Evolutionary conservation across 2,797 vertebrate species (phyloP), one percentile per base, ranked within the genome.

Genomic region (Heterohyrax brucei): DNA sequence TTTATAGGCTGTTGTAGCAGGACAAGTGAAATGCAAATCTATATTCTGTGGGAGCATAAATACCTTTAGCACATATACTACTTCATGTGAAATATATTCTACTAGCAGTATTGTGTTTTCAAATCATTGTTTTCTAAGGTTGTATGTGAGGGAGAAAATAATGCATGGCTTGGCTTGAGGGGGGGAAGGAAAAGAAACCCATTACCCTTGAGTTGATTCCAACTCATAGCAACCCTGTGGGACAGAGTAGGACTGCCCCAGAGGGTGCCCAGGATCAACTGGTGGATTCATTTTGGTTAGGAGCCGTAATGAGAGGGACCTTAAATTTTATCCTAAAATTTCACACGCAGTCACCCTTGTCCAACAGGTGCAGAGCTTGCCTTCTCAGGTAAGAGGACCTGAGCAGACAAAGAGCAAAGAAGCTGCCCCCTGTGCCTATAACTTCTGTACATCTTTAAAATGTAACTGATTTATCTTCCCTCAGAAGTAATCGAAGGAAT

Each of bases 21-120:
- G 97, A 98, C 98, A 98, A 98, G 95, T 97, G 97, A 98, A 98
- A 98, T 97, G 94, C 97, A 98, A 97, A 98, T 81, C 91, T 97
- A 96, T 88, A 94, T 98, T 98, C 98, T 97, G 98, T 96, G 95
- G 96, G 97, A 97, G 95, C 98, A 91, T 89, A 97, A 98, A 97
- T 98, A 96, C 95, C 96, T 98, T 98, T 98, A 96, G 97, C 91
- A 96, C 89, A 39, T 96, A 97, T 80, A 61, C 90, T 93, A 88
- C 97, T 98, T 97, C 92, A 70, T 97, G 96, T 97, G 96, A 98
- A 96, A 95, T 98, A 95, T 96, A 94, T 96, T 98, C 96, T 87
- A 96, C 93, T 93, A 93, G 95, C 56, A 59, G 53, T 2, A 0
- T 64, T 94, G 64, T 84, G 79, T 97, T 98, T 97, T 97, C 93